Evolutionary conservation across 2,113 vertebrate species (phyloP), one percentile per base, ranked within the genome.

Genomic region (Odocoileus hemionus): DNA sequence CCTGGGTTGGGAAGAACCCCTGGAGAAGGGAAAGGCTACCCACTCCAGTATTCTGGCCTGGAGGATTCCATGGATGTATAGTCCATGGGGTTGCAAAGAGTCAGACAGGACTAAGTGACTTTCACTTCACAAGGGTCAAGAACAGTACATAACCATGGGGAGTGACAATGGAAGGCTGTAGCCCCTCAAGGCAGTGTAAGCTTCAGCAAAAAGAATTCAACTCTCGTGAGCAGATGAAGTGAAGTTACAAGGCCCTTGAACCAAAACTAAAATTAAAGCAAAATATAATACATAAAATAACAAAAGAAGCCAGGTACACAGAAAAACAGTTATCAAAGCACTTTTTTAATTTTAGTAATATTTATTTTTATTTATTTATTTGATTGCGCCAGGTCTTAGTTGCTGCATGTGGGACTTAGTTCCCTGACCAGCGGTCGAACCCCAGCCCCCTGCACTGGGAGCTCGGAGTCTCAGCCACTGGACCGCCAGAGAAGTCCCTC

Each of bases 291-390:
- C n/a, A 3, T 43, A 39, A 6, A 19, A n/a, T 60, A 78, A 85
- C 52, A 28, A 74, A 70, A 84, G 61, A 87, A 79, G 79, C 67
- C 39, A 79, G 54, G 70, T 33, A 80, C 9, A 16, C n/a, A 10
- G 70, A 91, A 87, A 87, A 55, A 74, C 25, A 89, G 80, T 78
- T 58, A 76, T 36, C 89, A 93, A 61, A 95, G 86, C 58, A 91
- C 64, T 86, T 26, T 76, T 15, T 4, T 4, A 26, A 6, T 74
- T 39, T 74, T 74, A 25, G 12, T 13, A 39, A 39, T 67, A 39
- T 70, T 70, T 70, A 36, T 70, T 23, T 70, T 6, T 76, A 25
- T 76, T 25, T 43, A 43, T 76, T 43, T 43, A 43, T 76, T 15
- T 43, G 39, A 76, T 26, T 43, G 39, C 3, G 3, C 23, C 12